Evolutionary conservation across 2,888 invertebrate species (phyloP), one percentile per base, ranked within the genome.

Genomic region (Gymnocheta viridis): DNA sequence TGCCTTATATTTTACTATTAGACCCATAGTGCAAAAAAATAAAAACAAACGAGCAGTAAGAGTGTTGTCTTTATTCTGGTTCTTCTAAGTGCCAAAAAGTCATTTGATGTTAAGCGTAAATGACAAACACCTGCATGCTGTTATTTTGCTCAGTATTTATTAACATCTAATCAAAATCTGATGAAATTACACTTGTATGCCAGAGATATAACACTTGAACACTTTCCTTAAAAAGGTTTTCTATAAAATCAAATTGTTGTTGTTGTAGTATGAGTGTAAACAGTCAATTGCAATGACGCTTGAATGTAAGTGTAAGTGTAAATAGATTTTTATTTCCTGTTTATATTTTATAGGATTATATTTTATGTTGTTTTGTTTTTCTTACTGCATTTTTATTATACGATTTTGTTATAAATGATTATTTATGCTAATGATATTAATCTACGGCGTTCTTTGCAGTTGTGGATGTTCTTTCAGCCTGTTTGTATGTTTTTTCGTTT

Each of bases 401-500:
- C 41, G 17, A 12, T 66, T 56, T 44, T 76, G 32, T 51, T 22
- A 74, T 82, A 79, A 82, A 79, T 74, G 78, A 74, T 74, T 78
- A 79, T 79, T 82, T 76, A 82, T 82, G 82, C 56, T 82, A 82
- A 82, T 79, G 69, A 41, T 64, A 54, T 64, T 67, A 79, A 79
- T 82, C 70, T 79, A 79, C 47, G 58, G 32, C 22, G 29, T 17
- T 47, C 24, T 47, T 44, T 56, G 29, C 44, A 56, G 22, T 66
- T 66, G 35, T 24, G 17, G 54, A 35, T 64, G 64, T 29, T 66
- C 54, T 54, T 54, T 64, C 60, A n/a, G 29, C 17, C 32, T 41
- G 47, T 24, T 32, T 58, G 12, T 24, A 14, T 14, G 24, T 4
- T 24, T 24, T 41, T 4, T 12, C 6, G n/a, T 24, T 38, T 54